These are phyloP conservation scores for Volucella inanis DNA, from an alignment of 2,888 invertebrate genomes.

Conservation along the genomic window DNA sequence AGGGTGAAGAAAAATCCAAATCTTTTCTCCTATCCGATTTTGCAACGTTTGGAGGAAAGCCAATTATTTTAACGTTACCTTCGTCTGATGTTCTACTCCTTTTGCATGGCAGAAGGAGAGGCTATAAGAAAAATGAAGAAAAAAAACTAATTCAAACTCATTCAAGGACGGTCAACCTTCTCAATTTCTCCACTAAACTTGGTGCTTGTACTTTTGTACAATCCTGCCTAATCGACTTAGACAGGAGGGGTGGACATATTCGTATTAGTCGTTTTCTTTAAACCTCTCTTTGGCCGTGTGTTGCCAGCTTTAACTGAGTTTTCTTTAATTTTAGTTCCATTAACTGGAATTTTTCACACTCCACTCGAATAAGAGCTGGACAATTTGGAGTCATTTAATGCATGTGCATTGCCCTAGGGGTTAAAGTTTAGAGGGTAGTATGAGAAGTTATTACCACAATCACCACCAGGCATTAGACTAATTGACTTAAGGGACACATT, in stretches of 20 bases:
- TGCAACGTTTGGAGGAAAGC: conserved; percentile 60
- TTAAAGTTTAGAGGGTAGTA: background rate
- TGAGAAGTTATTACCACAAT: conserved; percentile 35
- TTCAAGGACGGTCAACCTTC: conserved; percentile 63
- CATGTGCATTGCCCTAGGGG: background rate
- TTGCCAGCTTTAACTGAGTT: conserved; percentile 63
- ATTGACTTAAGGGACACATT: conserved; percentile 56
- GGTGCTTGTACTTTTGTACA: conserved; percentile 24
- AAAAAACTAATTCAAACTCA: conserved; percentile 21
- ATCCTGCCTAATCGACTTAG: conserved; percentile 66
- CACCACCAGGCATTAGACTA: conserved; percentile 38
- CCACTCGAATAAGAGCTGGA: background rate
- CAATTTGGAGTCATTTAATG: conserved; percentile 3
- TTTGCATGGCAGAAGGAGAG: conserved; percentile 5
- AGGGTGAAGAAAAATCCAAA: conserved; percentile 42
- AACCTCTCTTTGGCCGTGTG: conserved; percentile 24
- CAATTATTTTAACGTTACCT: conserved; percentile 67
- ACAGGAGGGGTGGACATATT: conserved; percentile 55
- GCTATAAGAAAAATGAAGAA: background rate
- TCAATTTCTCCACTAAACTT: conserved; percentile 54
- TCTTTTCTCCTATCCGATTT: conserved; percentile 20
- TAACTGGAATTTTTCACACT: conserved; percentile 62
- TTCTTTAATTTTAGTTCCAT: conserved; percentile 64
- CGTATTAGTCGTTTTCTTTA: background rate
- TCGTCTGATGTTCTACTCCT: conserved; percentile 36